phyloP scores from a whole-genome alignment of 92 coral and sea anemone genomes.

The Blastomussa wellsi region DNA sequence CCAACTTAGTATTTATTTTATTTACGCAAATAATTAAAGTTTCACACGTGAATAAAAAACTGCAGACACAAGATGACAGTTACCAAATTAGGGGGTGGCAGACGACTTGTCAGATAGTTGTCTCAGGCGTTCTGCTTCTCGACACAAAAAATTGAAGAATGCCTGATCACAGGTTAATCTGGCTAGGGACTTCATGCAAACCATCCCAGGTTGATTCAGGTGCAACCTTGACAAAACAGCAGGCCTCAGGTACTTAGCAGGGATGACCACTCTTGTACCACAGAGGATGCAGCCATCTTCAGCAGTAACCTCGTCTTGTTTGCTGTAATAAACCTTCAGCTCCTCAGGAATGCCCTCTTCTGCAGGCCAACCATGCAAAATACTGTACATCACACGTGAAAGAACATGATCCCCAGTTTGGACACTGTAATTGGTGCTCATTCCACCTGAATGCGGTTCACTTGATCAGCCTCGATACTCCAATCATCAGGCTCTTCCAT shows the following conservation, averaged over 20 bases:
- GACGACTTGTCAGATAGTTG: no score
- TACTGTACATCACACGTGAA: slow-evolving; percentile 12
- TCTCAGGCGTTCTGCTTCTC: no score
- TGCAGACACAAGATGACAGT: no score
- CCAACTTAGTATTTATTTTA: no score
- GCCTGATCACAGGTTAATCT: no score
- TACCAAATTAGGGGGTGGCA: no score
- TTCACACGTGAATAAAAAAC: no score
- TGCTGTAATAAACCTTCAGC: slow-evolving; percentile 33
- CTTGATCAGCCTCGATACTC: slow-evolving; percentile 32
- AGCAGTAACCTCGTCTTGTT: slow-evolving; percentile 49
- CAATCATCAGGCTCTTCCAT: slow-evolving; percentile 22
- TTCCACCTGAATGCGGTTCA: slow-evolving; percentile 37
- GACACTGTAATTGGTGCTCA: slow-evolving; percentile 28
- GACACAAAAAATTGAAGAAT: no score
- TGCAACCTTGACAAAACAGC: slow-evolving; percentile 44
- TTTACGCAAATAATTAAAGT: no score
- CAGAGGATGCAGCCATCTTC: slow-evolving; percentile 49
- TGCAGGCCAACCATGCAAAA: slow-evolving; percentile 49
- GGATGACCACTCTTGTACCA: slow-evolving; percentile 55
- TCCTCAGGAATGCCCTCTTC: slow-evolving; percentile 25
- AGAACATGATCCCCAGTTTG: slow-evolving; percentile 37
- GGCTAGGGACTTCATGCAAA: slow-evolving; percentile 61
- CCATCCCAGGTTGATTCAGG: slow-evolving; percentile 60
- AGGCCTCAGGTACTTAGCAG: slow-evolving; percentile 29